Conservation (phyloP, 1,140 invertebrate genomes). For the Vanessa atalanta region DNA sequence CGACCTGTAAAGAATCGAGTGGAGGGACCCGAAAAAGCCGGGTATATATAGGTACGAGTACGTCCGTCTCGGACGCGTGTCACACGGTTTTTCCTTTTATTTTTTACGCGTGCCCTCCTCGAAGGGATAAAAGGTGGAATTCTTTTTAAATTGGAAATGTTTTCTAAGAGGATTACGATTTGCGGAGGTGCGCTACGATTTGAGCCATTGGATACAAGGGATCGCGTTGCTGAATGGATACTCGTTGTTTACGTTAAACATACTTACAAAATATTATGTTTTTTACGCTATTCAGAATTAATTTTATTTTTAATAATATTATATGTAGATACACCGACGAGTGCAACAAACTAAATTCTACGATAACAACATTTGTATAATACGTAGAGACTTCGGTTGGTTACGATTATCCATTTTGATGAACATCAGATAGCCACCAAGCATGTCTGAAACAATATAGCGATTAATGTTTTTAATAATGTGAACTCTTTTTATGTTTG, state of each 20-base stretch:
- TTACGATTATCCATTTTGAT: too few species aligned
- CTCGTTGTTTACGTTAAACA: constrained; percentile 42
- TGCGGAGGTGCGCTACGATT: constrained; percentile 72
- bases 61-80: constrained; percentile 50
- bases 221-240: constrained; percentile 50
- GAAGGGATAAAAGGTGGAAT: constrained; percentile 75
- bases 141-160: constrained; percentile 81
- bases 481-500: too few species aligned
- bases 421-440: too few species aligned
- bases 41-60: constrained; percentile 53
- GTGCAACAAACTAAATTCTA: too few species aligned
- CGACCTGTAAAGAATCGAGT: constrained; percentile 77
- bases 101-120: constrained; percentile 74
- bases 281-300: not conserved
- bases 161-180: constrained; percentile 80
- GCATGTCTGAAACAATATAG: too few species aligned
- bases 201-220: constrained; percentile 64
- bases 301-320: not conserved
- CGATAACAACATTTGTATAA: too few species aligned
- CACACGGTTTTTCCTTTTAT: constrained; percentile 75
- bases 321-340: not conserved
- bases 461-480: too few species aligned
- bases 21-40: constrained; percentile 59
- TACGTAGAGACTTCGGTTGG: too few species aligned
- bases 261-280: constrained; percentile 4